phyloP scores from a whole-genome alignment of 2,797 vertebrate genomes.

The Spinibarbus caldwelli region DNA sequence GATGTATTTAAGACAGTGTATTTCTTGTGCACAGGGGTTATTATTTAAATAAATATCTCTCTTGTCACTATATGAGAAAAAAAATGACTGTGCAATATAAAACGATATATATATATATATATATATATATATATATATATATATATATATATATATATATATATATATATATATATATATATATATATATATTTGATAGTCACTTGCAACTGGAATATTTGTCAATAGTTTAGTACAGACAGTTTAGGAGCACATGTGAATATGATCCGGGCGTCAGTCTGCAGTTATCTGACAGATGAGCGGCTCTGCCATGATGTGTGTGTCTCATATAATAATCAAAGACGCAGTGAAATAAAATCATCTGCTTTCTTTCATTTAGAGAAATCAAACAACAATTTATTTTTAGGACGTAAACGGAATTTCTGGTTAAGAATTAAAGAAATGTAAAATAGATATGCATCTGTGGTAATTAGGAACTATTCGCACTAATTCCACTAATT shows the following conservation, averaged over 20 bases:
- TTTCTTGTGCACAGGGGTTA: no score
- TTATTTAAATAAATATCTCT: not conserved
- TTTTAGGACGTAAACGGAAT: not conserved
- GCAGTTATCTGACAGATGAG: slow-evolving; percentile 75
- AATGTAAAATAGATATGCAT: not conserved
- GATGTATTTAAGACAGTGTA: not conserved
- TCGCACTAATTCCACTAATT: not conserved
- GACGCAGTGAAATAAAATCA: slow-evolving; percentile 75
- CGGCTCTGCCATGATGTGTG: slow-evolving; percentile 63
- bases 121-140: no score
- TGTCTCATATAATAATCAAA: slow-evolving; percentile 71
- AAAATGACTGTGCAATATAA: not conserved
- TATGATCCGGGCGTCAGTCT: no score
- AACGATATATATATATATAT: no score
- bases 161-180: no score
- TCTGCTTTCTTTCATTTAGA: slow-evolving; percentile 47
- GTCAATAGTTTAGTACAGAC: slow-evolving; percentile 5
- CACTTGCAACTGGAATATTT: not conserved
- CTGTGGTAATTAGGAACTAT: not conserved
- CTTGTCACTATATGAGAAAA: not conserved
- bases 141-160: no score
- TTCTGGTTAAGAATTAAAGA: not conserved
- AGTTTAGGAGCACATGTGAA: slow-evolving; percentile 63
- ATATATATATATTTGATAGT: no score
- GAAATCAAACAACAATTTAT: not conserved